Evolutionary conservation across 2,888 invertebrate species (phyloP).

Genomic region (Drosophila birchii): DNA sequence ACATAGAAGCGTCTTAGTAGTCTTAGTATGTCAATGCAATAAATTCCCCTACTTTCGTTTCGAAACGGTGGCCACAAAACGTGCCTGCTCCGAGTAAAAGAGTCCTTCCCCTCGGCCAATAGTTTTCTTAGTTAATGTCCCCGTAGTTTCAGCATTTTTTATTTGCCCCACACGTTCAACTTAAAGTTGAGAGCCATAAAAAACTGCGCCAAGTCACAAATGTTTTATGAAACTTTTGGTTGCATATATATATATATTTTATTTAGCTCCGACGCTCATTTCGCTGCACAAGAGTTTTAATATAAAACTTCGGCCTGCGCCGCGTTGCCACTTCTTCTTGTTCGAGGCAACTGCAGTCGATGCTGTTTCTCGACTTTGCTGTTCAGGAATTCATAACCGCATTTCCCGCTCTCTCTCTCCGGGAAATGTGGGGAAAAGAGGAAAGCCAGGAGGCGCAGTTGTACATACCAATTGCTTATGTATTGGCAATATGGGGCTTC

Average conservation of each 20-base stretch:
- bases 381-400: constrained; percentile 75
- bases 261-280: constrained; percentile 65
- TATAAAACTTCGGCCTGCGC: constrained; percentile 56
- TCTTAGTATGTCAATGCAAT: constrained; percentile 71
- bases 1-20: constrained; percentile 19
- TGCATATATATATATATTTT: constrained; percentile 52
- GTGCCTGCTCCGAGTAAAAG: constrained; percentile 27
- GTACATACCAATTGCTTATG: constrained; percentile 77
- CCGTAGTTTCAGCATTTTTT: not conserved
- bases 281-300: constrained; percentile 71
- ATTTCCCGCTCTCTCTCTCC: constrained; percentile 43
- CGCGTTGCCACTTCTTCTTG: constrained; percentile 9
- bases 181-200: constrained; percentile 64
- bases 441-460: constrained; percentile 65
- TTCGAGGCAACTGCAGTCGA: constrained; percentile 35
- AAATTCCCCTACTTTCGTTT: constrained; percentile 63
- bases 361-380: constrained; percentile 34
- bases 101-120: constrained; percentile 6
- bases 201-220: constrained; percentile 75
- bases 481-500: constrained; percentile 67
- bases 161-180: constrained; percentile 41
- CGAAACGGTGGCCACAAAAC: constrained; percentile 36
- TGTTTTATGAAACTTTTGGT: constrained; percentile 74
- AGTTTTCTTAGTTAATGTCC: constrained; percentile 30
- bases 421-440: constrained; percentile 17